Conservation (phyloP, 2,888 invertebrate species). For the Eilema griseolum region DNA sequence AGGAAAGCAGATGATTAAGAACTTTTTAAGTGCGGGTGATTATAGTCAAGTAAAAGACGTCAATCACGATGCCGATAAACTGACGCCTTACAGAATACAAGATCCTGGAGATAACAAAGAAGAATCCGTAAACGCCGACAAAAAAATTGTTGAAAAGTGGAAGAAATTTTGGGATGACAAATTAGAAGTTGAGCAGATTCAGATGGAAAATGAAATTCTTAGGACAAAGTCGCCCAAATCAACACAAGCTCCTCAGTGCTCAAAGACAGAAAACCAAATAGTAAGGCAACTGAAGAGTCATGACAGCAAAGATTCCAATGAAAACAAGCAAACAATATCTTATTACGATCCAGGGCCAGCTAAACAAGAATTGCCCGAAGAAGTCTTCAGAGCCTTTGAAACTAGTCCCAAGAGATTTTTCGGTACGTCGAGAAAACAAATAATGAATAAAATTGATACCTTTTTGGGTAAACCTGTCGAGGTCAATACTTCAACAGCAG, state of each 20-base stretch:
- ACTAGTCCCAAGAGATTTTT: conserved; percentile 84
- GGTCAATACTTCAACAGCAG: conserved; percentile 57
- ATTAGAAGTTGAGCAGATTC: conserved; percentile 64
- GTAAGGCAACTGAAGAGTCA: not conserved
- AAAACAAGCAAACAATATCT: not conserved
- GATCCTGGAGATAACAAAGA: conserved; percentile 32
- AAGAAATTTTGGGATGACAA: conserved; percentile 81
- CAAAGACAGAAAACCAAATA: conserved; percentile 6
- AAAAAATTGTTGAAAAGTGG: conserved; percentile 76
- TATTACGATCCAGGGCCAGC: conserved; percentile 38
- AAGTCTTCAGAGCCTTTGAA: conserved; percentile 83
- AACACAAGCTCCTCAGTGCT: conserved; percentile 1
- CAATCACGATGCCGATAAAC: conserved; percentile 42
- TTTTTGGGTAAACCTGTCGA: conserved; percentile 73
- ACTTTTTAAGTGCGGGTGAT: conserved; percentile 66
- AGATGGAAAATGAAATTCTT: conserved; percentile 44
- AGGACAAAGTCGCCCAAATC: conserved; percentile 34
- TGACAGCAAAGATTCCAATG: conserved; percentile 10
- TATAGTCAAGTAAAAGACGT: conserved; percentile 54
- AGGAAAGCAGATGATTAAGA: conserved; percentile 78
- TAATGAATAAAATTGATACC: conserved; percentile 80
- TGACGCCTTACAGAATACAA: conserved; percentile 41
- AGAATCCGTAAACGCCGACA: conserved; percentile 50
- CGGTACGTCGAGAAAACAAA: conserved; percentile 81
- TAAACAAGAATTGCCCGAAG: conserved; percentile 80